Base-by-base conservation (phyloP, 2,797 vertebrate genomes). In the Bovichtus variegatus region DNA sequence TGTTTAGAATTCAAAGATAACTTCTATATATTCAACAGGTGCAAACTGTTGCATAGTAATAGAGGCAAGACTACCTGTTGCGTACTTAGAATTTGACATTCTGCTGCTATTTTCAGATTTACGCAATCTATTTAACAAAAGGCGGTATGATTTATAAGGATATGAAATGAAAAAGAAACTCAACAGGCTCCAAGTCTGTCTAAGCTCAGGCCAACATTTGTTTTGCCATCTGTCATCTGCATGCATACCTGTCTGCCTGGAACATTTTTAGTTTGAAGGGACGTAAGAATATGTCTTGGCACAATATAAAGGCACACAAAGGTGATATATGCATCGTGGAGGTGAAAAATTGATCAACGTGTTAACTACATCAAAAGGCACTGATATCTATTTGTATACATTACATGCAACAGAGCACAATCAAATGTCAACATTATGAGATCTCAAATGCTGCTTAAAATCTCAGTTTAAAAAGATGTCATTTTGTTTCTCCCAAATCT, bases 31-130 rank as follows among this genome's bases (percentile, higher is more conserved):
- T 87, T 89, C 90, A 91, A 92, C 88, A 93, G 86, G 87, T 93
- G 78, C 78, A 81, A 85, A 90, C 88, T 91, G 89, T 89, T 91
- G 92, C 91, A 82, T 91, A 73, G 91, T 91, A 90, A 92, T 90
- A 81, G 81, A 70, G 65, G 60, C 19, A 10, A 76, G 61, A 66
- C 44, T 69, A 81, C 82, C 77, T 86, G 80, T 80, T 82, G 65
- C 55, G 53, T 43, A 13, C 59, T 53, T 36, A 50, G 74, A 53
- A 55, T 63, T 74, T 74, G 54, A 79, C 64, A 81, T 60, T 23
- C 19, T 38, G 36, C 43, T 36, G 78, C 80, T 87, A 74, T 86
- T 87, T 87, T 83, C 83, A 75, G 69, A 77, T 80, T n/a, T 11
- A 60, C 34, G 44, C 63, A 58, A 83, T 85, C 40, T 59, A 6